A percentile compares a stretch with the other conserved stretches of the same genome.
Conservation (phyloP, 2,888 invertebrate species). For the Ormyrus pomaceus region DNA sequence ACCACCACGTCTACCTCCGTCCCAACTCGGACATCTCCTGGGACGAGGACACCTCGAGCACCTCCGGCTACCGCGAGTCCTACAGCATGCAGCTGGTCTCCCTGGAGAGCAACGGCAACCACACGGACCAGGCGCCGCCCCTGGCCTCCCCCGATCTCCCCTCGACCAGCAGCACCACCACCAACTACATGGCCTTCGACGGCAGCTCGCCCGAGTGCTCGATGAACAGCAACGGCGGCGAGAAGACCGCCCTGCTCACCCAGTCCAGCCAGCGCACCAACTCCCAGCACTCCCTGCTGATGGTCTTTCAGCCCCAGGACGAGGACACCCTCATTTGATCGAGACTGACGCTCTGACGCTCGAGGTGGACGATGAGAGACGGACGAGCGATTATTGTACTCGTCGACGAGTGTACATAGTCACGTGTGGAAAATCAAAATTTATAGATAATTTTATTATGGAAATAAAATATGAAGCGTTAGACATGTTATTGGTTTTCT, state of each 20-base stretch:
- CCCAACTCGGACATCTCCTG: constrained; percentile 83
- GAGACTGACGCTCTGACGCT: not conserved
- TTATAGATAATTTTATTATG: too few species aligned
- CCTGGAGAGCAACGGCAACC: constrained; percentile 76
- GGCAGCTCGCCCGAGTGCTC: constrained; percentile 80
- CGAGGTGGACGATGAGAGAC: too few species aligned
- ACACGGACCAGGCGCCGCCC: constrained; percentile 75
- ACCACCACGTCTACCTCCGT: constrained; percentile 65
- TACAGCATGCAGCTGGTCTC: constrained; percentile 81
- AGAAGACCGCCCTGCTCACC: constrained; percentile 80
- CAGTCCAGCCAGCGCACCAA: constrained; percentile 79
- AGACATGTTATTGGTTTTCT: too few species aligned
- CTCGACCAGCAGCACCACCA: constrained; percentile 68
- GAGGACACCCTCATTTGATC: constrained; percentile 53
- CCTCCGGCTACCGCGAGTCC: constrained; percentile 89
- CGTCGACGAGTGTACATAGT: too few species aligned
- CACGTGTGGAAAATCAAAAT: too few species aligned
- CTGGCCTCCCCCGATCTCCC: constrained; percentile 80
- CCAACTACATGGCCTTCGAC: constrained; percentile 77
- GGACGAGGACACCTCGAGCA: constrained; percentile 89
- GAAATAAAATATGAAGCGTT: too few species aligned
- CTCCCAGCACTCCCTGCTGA: constrained; percentile 86
- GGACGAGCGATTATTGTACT: too few species aligned
- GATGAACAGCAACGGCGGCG: constrained; percentile 80
- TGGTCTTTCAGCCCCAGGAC: constrained; percentile 77